A percentile compares a stretch with the other conserved stretches of the same genome.
These are phyloP conservation scores for Pollachius pollachius DNA, from an alignment of 2,113 vertebrate species.

Conservation along the genomic window DNA sequence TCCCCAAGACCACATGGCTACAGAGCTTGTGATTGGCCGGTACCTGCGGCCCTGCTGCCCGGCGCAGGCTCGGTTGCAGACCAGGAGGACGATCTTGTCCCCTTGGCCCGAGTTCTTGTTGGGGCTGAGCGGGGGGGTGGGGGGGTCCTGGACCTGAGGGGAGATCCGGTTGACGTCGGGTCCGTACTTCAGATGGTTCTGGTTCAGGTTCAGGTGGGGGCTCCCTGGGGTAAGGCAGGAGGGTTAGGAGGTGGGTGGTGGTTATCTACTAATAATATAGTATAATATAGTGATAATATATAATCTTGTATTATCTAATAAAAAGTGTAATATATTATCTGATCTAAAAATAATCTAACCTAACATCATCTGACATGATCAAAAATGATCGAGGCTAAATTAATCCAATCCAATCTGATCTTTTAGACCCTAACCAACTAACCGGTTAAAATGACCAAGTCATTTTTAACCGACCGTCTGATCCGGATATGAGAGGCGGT, in stretches of 20 bases:
- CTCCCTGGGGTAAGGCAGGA: constrained; percentile 67
- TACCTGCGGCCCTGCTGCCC: constrained; percentile 96
- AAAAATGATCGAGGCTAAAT: no score
- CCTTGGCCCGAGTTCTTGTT: constrained; percentile 72
- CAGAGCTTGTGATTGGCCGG: no score
- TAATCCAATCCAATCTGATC: no score
- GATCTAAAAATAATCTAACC: no score
- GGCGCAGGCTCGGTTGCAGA: constrained; percentile 92
- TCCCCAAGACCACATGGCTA: no score
- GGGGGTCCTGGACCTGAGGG: constrained; percentile 74
- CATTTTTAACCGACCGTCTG: background rate
- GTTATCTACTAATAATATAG: no score
- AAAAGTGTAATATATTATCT: background rate
- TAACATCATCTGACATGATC: no score
- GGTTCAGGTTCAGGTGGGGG: constrained; percentile 90
- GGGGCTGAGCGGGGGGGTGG: constrained; percentile 70
- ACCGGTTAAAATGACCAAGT: no score
- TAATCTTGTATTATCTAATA: background rate
- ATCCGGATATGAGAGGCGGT: background rate
- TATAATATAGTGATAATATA: no score
- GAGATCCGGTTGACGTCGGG: constrained; percentile 79
- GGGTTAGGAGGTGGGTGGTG: background rate
- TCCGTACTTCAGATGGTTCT: constrained; percentile 91
- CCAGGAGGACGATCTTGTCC: constrained; percentile 89
- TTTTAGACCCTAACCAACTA: no score